Evolutionary conservation across 2,113 vertebrate species (phyloP).

Genomic region (Callorhinus ursinus): DNA sequence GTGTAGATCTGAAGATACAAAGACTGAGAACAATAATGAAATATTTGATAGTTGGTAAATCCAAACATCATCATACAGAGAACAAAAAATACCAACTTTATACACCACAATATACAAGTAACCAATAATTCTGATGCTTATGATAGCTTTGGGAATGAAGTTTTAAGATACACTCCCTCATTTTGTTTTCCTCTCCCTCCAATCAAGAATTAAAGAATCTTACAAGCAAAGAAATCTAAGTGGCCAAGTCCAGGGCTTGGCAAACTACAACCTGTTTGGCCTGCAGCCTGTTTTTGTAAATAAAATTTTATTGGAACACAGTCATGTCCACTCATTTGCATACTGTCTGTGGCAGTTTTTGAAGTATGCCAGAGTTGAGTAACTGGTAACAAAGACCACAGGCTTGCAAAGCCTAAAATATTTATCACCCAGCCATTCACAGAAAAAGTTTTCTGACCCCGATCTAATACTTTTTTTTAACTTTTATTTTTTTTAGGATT

Average conservation of each 20-base stretch:
- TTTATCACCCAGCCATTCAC: background rate
- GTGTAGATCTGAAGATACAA: background rate
- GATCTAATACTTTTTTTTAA: background rate
- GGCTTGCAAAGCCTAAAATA: constrained; percentile 2
- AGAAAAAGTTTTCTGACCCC: background rate
- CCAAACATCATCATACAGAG: background rate
- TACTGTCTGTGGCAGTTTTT: background rate
- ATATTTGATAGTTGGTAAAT: background rate
- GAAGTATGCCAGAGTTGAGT: background rate
- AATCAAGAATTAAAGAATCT: constrained; percentile 49
- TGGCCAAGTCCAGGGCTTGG: background rate
- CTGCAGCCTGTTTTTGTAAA: background rate
- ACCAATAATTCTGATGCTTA: background rate
- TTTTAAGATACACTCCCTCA: background rate
- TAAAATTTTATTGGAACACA: constrained; percentile 3
- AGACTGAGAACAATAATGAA: background rate
- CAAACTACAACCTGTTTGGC: background rate
- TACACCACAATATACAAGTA: background rate
- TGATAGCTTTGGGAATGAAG: background rate
- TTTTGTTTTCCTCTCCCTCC: constrained; percentile 3
- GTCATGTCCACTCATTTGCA: background rate
- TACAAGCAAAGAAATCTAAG: constrained; percentile 20
- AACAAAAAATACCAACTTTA: background rate
- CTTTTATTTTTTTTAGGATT: too few relatives aligned
- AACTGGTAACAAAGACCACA: background rate